Evolutionary conservation across 2,888 invertebrate genomes (phyloP).

Genomic region (Cryptocheilus praepositus): DNA sequence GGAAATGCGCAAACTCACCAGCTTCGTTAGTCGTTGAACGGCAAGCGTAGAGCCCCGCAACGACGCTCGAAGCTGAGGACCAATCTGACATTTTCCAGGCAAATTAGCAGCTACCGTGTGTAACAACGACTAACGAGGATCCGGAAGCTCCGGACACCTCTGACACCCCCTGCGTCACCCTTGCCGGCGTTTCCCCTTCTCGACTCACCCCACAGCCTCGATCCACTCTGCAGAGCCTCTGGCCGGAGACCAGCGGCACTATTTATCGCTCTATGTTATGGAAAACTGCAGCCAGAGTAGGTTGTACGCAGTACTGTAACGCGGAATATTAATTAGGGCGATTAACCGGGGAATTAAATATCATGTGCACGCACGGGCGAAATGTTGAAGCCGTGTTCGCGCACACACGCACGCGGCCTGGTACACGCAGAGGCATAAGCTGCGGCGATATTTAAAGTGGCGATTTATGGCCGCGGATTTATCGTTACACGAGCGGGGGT

Average conservation of each 20-base stretch:
- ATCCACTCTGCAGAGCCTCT: conserved; percentile 7
- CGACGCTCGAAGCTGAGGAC: conserved; percentile 18
- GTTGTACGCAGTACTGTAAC: conserved; percentile 25
- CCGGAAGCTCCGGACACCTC: conserved; percentile 28
- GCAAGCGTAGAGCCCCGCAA: not conserved
- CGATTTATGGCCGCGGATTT: conserved; percentile 54
- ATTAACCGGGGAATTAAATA: conserved; percentile 70
- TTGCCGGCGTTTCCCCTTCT: not conserved
- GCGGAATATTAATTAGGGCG: conserved; percentile 66
- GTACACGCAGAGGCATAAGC: conserved; percentile 10
- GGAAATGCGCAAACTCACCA: not conserved
- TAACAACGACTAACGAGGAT: conserved; percentile 56
- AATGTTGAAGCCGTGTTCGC: too few relatives aligned
- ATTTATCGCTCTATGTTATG: conserved; percentile 62
- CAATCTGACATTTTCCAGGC: conserved; percentile 40
- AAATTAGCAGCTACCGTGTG: conserved; percentile 43
- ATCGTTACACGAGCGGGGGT: conserved; percentile 3
- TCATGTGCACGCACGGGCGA: conserved; percentile 37
- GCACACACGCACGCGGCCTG: conserved; percentile 3
- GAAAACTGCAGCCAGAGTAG: conserved; percentile 49
- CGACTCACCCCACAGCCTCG: not conserved
- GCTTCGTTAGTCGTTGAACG: conserved; percentile 15
- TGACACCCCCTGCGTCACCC: not conserved
- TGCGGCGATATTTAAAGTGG: conserved; percentile 44
- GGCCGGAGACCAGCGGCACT: conserved; percentile 38